Evolutionary conservation across 2,797 vertebrate species (phyloP).

Genomic region (Malurus leucopterus): DNA sequence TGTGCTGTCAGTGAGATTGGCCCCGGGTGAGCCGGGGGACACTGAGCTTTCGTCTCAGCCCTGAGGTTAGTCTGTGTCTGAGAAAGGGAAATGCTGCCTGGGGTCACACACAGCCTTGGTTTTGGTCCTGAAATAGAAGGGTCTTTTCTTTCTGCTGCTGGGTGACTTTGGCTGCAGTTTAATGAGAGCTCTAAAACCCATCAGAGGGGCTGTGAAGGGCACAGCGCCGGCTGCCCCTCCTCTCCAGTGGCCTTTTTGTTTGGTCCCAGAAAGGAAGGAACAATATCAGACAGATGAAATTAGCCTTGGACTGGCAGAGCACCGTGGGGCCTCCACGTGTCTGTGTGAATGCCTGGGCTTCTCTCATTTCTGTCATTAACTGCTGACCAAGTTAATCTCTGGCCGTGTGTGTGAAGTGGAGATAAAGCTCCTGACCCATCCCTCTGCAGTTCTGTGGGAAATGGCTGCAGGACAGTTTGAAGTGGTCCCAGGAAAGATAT

Average conservation of each 20-base stretch:
- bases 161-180: not conserved
- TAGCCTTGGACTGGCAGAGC: not conserved
- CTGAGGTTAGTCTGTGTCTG: rapidly evolving
- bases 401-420: not conserved
- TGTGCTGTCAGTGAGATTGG: not conserved
- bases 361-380: not conserved
- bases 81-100: not conserved
- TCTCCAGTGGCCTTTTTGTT: not conserved
- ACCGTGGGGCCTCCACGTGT: rapidly evolving
- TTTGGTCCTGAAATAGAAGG: not conserved
- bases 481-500: not conserved
- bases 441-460: not conserved
- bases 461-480: not conserved
- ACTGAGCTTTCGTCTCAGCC: not conserved
- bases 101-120: not conserved
- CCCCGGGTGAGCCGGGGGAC: not conserved
- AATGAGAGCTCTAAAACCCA: not conserved
- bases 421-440: constrained; percentile 19
- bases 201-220: not conserved
- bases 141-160: rapidly evolving
- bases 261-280: not conserved
- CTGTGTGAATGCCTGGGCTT: not conserved
- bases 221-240: not conserved
- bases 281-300: not conserved
- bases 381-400: not conserved